A percentile compares a stretch with the other conserved stretches of the same genome.
Conservation (phyloP, 2,888 invertebrate species). For the Lasioglossum zephyrum region DNA sequence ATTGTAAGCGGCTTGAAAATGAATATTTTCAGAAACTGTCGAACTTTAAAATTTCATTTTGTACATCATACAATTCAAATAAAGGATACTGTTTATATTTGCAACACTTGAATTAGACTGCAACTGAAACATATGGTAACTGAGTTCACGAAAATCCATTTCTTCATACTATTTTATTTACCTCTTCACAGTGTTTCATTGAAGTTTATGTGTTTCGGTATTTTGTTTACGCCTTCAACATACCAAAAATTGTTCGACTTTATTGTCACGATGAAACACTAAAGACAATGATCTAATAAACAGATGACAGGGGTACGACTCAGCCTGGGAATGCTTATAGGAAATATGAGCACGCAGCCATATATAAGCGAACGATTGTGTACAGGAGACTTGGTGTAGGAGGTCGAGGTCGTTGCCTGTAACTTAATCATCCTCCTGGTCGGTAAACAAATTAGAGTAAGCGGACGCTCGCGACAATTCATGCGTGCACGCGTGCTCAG, state of each 20-base stretch:
- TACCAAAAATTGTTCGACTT: neutral
- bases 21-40: neutral
- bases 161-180: neutral
- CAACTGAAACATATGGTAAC: neutral
- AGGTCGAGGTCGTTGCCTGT: constrained; percentile 66
- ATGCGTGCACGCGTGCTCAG: constrained; percentile 22
- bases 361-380: constrained; percentile 47
- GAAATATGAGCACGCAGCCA: constrained; percentile 48
- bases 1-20: neutral
- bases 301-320: constrained; percentile 4
- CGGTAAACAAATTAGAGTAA: constrained; percentile 72
- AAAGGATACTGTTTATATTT: neutral
- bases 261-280: neutral
- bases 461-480: constrained; percentile 58
- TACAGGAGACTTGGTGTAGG: constrained; percentile 47
- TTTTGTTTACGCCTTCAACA: neutral
- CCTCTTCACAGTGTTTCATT: neutral
- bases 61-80: neutral
- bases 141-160: neutral
- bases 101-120: neutral
- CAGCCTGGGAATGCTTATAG: constrained; percentile 22
- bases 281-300: constrained; percentile 12
- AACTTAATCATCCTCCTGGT: constrained; percentile 64
- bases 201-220: neutral
- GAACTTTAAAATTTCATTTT: neutral